A percentile compares a stretch with the other conserved stretches of the same genome.
Conservation (phyloP, 2,797 vertebrate genomes). For the Moxostoma hubbsi region DNA sequence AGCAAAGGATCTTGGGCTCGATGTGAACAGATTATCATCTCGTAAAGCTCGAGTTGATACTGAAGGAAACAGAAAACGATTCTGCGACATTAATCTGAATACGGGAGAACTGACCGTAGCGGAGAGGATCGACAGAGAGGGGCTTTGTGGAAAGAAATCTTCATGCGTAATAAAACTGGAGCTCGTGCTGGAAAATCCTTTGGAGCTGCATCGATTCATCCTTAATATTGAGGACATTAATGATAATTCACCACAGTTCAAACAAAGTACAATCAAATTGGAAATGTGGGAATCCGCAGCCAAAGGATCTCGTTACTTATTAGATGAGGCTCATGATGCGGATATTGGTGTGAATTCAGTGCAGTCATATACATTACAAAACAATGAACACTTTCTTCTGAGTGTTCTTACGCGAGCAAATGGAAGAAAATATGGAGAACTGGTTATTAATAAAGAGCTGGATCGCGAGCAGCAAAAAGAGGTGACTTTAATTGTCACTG, state of each 20-base stretch:
- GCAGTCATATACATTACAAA: constrained; percentile 59
- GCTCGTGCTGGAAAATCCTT: constrained; percentile 74
- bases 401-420: neutral
- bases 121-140: too few species aligned
- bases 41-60: too few species aligned
- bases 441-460: constrained; percentile 70
- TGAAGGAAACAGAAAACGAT: too few species aligned
- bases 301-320: constrained; percentile 64
- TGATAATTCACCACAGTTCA: constrained; percentile 78
- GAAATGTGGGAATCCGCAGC: constrained; percentile 62
- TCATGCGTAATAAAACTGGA: constrained; percentile 75
- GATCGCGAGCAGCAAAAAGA: constrained; percentile 68
- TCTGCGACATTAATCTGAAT: too few species aligned
- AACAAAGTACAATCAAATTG: constrained; percentile 66
- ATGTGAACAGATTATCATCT: too few species aligned
- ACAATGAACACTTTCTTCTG: constrained; percentile 64
- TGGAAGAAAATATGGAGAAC: constrained; percentile 55
- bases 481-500: constrained; percentile 66
- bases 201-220: constrained; percentile 56
- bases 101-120: too few species aligned
- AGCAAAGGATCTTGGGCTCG: too few species aligned
- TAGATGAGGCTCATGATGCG: constrained; percentile 66
- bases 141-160: too few species aligned
- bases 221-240: constrained; percentile 80
- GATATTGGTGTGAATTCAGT: constrained; percentile 71